Evolutionary conservation across 2,888 invertebrate genomes (phyloP).

Genomic region (Rhagonycha lutea): DNA sequence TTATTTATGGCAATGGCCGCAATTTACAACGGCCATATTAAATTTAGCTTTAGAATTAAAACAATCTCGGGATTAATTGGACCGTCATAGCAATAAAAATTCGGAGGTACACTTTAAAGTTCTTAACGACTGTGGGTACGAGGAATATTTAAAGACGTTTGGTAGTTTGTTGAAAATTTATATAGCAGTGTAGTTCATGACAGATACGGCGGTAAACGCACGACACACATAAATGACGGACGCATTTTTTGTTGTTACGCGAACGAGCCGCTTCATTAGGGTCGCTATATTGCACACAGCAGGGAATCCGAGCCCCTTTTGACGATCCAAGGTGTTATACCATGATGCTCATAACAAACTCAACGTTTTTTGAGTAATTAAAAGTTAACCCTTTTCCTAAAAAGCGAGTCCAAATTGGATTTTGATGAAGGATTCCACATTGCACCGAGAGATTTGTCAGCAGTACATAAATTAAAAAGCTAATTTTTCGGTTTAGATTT

Average conservation of each 20-base stretch:
- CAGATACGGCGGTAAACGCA: conserved; percentile 25
- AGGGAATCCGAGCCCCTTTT: conserved; percentile 34
- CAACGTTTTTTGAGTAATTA: conserved; percentile 20
- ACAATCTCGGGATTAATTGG: conserved; percentile 33
- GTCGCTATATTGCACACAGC: conserved; percentile 40
- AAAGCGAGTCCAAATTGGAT: conserved; percentile 2
- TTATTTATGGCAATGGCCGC: conserved; percentile 10
- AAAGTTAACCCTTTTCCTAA: conserved; percentile 20
- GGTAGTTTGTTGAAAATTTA: conserved; percentile 20
- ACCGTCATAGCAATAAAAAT: conserved; percentile 35
- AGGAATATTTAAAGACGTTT: neutral
- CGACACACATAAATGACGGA: conserved; percentile 27
- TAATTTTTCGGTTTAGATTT: conserved; percentile 37
- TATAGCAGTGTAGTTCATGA: conserved; percentile 25
- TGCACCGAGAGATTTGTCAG: conserved; percentile 34
- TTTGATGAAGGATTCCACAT: conserved; percentile 7
- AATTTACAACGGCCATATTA: conserved; percentile 24
- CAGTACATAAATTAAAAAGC: conserved; percentile 38
- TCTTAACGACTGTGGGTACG: neutral
- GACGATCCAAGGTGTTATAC: conserved; percentile 23
- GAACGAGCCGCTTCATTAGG: conserved; percentile 48
- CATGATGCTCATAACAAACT: conserved; percentile 12
- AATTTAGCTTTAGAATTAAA: conserved; percentile 25
- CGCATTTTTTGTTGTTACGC: conserved; percentile 43
- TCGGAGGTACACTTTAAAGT: conserved; percentile 15